Evolutionary conservation across 2,113 vertebrate species (phyloP), one percentile per base, ranked within the genome.

Genomic region (Murina feae): DNA sequence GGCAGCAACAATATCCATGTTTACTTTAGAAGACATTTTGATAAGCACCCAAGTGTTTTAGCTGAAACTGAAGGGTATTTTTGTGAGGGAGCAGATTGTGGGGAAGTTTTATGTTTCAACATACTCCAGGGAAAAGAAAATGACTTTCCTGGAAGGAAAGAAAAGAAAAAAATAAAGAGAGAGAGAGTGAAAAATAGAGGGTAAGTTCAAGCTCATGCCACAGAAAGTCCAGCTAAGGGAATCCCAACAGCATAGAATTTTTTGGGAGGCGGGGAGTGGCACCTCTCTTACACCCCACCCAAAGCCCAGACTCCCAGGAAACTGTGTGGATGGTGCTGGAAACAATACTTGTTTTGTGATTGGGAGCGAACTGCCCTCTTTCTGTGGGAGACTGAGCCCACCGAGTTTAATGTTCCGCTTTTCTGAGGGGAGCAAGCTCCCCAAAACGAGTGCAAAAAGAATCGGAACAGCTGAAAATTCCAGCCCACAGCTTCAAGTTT

Each of bases 401-500:
- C 96, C 96, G 91, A 90, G 91, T 76, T 75, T 95, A 92, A 96
- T 96, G 74, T 75, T 96, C 95, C 94, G 90, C 97, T 96, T 96
- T 97, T 95, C 93, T 95, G 96, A 98, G 96, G 65, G 44, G 20
- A 97, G 94, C 88, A 71, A 96, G 90, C 94, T 94, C 95, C 95
- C 98, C 82, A 92, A 93, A 97, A 98, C n/a, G 91, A 97, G 97
- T 95, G 96, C 78, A 90, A 95, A 97, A 96, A 97, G 95, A 97
- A 90, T 76, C 94, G 96, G 96, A 97, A 97, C 93, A 97, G 96
- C 97, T 98, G 97, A 98, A 97, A 96, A 98, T 97, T 98, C 98
- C 98, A 98, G 96, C 95, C 98, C 97, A 97, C 0, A 90, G 96
- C 97, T 98, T 98, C 72, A 86, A 97, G 96, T 97, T 98, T 98